phyloP scores from a whole-genome alignment of 1,140 invertebrate genomes.

The Sminthurides bifidus region DNA sequence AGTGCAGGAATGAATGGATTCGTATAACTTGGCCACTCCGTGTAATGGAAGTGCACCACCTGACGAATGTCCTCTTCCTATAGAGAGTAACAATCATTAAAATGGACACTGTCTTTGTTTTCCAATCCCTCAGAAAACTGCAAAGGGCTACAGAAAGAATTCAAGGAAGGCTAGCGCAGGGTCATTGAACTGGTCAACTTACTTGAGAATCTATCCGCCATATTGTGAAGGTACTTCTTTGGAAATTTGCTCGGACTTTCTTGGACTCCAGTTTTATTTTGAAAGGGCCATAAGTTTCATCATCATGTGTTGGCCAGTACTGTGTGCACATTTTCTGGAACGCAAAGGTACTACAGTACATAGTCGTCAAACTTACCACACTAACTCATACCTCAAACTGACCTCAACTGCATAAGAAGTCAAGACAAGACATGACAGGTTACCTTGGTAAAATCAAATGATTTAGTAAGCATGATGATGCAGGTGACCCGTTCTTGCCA shows the following conservation, averaged over 20 bases:
- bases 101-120: too few relatives aligned
- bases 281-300: slow-evolving; percentile 73
- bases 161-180: too few relatives aligned
- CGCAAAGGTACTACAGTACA: too few relatives aligned
- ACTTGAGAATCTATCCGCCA: too few relatives aligned
- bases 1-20: slow-evolving; percentile 80
- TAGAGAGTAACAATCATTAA: too few relatives aligned
- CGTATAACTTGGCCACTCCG: slow-evolving; percentile 87
- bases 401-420: too few relatives aligned
- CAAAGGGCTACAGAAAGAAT: too few relatives aligned
- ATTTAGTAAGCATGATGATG: slow-evolving; percentile 97
- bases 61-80: slow-evolving; percentile 51
- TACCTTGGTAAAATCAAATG: slow-evolving; percentile 86
- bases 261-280: slow-evolving; percentile 61
- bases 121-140: too few relatives aligned
- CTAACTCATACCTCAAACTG: too few relatives aligned
- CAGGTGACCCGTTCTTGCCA: slow-evolving; percentile 84
- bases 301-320: slow-evolving; percentile 79
- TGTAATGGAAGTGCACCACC: slow-evolving; percentile 87
- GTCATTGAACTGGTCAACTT: too few relatives aligned
- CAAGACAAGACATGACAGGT: background rate
- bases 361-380: too few relatives aligned
- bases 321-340: slow-evolving; percentile 80
- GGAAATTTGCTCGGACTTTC: slow-evolving; percentile 81
- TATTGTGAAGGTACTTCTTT: slow-evolving; percentile 65